These are phyloP conservation scores for Myocastor coypus DNA, from an alignment of 2,113 vertebrate species.

Conservation along the genomic window DNA sequence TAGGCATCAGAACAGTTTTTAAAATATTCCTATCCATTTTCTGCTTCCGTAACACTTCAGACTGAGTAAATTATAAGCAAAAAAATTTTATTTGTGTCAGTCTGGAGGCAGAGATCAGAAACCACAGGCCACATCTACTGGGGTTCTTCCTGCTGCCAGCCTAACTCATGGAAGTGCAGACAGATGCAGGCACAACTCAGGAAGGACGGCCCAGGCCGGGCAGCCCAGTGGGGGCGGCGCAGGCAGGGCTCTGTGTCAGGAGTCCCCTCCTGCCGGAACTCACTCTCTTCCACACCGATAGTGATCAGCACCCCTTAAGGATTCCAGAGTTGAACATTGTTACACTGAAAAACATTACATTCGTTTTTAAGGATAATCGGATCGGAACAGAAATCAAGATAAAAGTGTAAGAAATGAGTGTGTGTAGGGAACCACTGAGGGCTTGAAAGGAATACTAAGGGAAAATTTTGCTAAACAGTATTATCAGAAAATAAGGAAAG, in stretches of 20 bases:
- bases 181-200: not conserved
- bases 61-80: not conserved
- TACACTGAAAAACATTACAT: not conserved
- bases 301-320: no score
- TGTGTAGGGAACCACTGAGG: not conserved
- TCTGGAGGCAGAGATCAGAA: not conserved
- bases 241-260: rapidly evolving
- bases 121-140: not conserved
- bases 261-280: not conserved
- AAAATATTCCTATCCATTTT: not conserved
- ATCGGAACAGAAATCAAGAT: not conserved
- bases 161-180: no score
- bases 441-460: not conserved
- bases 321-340: not conserved
- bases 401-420: not conserved
- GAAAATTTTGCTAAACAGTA: not conserved
- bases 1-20: slow-evolving; percentile 1
- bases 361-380: not conserved
- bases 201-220: not conserved
- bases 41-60: not conserved
- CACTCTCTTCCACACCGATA: not conserved
- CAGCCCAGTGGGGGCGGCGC: rapidly evolving
- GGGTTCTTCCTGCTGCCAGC: not conserved
- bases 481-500: slow-evolving; percentile 1
- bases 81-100: not conserved